Conservation (phyloP, 23 tunicate genomes). For the Halocynthia roretzi region DNA sequence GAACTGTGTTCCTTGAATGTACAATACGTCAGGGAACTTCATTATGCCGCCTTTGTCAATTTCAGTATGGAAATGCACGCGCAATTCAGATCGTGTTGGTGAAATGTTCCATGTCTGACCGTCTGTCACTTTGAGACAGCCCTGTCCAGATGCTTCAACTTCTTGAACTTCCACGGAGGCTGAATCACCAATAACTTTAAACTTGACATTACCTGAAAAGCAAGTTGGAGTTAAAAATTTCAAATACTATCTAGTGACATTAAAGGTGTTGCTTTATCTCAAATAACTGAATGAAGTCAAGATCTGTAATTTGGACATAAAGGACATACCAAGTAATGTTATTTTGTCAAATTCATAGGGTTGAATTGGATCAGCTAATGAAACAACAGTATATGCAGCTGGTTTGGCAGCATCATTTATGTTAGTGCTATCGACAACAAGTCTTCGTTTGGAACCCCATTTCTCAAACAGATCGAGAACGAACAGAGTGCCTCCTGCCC, state of each 20-base stretch:
- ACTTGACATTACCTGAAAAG: conserved; percentile 5
- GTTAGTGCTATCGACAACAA: conserved; percentile 10
- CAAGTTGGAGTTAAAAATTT: no score
- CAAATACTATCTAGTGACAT: no score
- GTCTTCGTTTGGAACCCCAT: neutral
- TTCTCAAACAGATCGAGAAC: neutral
- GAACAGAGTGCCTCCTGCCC: conserved; percentile 22
- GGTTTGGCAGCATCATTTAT: neutral
- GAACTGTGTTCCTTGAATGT: conserved; percentile 4
- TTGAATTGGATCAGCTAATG: neutral
- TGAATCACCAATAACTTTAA: neutral
- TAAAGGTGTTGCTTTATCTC: no score
- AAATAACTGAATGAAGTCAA: no score
- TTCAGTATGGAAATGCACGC: neutral
- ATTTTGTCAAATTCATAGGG: conserved; percentile 14
- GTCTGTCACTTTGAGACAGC: conserved; percentile 3
- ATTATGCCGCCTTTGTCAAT: conserved; percentile 4
- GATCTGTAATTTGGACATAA: neutral
- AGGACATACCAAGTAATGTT: neutral
- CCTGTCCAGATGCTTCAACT: neutral
- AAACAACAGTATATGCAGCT: conserved; percentile 13
- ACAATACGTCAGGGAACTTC: conserved; percentile 15
- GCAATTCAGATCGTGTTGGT: neutral
- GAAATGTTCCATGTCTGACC: conserved; percentile 15
- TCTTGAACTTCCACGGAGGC: conserved; percentile 1